Base-by-base conservation (phyloP, 2,888 invertebrate species). In the Chesias legatella region DNA sequence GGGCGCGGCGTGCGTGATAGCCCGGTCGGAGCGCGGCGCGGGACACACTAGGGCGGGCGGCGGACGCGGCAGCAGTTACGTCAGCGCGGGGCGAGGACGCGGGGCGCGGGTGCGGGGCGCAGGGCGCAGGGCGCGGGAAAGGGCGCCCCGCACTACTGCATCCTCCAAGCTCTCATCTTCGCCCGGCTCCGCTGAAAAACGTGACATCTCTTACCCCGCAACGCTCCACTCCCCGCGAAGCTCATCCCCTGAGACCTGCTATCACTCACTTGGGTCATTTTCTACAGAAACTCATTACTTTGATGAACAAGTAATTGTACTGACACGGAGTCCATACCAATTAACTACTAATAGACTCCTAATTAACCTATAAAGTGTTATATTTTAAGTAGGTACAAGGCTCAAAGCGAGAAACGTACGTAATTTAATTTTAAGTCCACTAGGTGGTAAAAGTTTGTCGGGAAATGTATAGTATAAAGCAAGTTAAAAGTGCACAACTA, bases 11-110 rank as follows among this genome's bases (percentile, higher is more conserved):
- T 70, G 70, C 70, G 73, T 70, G 69, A 60, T 69, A 64, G 76
- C 79, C 73, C 79, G 67, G 73, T 75, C 69, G 74, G 73, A 78
- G 75, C 83, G 80, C 82, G 86, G 80, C 86, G 82, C 81, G 82
- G 77, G 76, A 76, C 82, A 78, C 81, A 86, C 85, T 85, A 82
- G 84, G 84, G 83, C 80, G 81, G 83, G 82, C 79, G 72, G 72
- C 61, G 74, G 74, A 70, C 79, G 73, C 81, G 80, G 79, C 78
- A 79, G 80, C 79, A 79, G 71, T 88, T 88, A 86, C 84, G 89
- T 86, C 84, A 88, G 84, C 78, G 79, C 61, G 76, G 83, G 78
- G 72, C 57, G 60, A 46, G 63, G 75, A 71, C 56, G 60, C 49
- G 65, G 63, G 62, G 58, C 9, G 42, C 42, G 64, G 63, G 57